Evolutionary conservation across 1,140 invertebrate genomes (phyloP), one percentile per base, ranked within the genome.

Genomic region (Bicyclus anynana): DNA sequence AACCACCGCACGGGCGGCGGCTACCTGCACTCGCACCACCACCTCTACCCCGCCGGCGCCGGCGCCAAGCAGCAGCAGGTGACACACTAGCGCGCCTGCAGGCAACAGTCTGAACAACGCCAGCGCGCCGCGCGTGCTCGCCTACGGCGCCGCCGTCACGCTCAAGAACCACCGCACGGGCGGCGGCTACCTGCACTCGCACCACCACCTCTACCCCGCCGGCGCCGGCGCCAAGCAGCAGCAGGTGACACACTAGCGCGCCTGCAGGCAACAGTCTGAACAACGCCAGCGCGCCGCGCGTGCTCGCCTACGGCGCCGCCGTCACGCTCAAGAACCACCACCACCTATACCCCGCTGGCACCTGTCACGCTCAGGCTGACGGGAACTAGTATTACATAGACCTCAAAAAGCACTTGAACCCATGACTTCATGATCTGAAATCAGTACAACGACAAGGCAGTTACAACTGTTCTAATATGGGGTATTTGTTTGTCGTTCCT

Each of bases 101-200:
- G 97, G 97, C 12, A 99, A 99, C 91, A 97, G 96, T 37, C 89
- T 99, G n/a, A 94, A 98, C 77, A 98, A 98, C 89, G 96, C 96
- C 9, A 97, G 94, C 63, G 97, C 98, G 93, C 97, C 97, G 9
- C 90, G 93, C 33, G 92, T 97, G 54, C 91, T 99, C 5, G 96
- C 97, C 0, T 99, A 96, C 84, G 97, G 97, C 0, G 95, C 97
- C 5, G 78, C 94, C 13, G 90, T 99, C 14, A 97, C 97, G 0
- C 87, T 99, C 29, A 99, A 99, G 90, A 98, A 98, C 88, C 94
- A 97, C 67, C 91, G 96, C 63, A 98, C 97, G 13, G 97, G 97
- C 27, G 98, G 98, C 0, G 97, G 96, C 0, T 99, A 99, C 85
- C 90, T 99, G 13, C 98, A 99, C 87, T 99, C 97, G 0, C 98